Percentiles rank a stretch among this genome's conserved stretches.
Conservation (phyloP, 2,797 vertebrate species). For the Amblyopsis hoosieri region DNA sequence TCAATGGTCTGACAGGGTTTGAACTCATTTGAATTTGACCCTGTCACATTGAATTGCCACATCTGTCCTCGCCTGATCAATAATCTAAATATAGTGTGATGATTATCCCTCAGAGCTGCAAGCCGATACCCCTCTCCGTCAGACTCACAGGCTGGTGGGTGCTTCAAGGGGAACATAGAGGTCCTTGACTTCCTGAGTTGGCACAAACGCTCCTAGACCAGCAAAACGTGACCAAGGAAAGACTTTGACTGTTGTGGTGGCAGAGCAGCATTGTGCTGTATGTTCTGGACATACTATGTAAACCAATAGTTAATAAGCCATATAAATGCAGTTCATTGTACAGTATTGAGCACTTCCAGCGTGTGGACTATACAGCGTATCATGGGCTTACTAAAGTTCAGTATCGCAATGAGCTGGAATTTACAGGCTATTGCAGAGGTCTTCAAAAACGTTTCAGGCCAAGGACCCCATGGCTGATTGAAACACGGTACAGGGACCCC, state of each 20-base stretch:
- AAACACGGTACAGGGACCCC: no score
- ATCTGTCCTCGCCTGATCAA: constrained; percentile 67
- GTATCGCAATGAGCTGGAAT: not conserved
- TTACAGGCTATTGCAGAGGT: not conserved
- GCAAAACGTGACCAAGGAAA: no score
- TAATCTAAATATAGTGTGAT: constrained; percentile 77
- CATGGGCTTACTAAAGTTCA: not conserved
- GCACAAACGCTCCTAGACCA: not conserved
- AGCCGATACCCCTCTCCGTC: constrained; percentile 67
- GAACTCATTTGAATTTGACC: not conserved
- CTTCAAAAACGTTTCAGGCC: no score
- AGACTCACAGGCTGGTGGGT: constrained; percentile 48
- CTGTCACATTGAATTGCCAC: constrained; percentile 1
- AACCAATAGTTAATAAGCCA: no score
- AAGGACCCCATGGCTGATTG: no score
- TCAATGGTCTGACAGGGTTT: not conserved
- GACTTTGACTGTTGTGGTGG: no score
- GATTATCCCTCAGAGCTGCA: constrained; percentile 69
- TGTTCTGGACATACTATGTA: no score
- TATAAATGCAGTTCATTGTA: not conserved
- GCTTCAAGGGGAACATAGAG: constrained; percentile 64
- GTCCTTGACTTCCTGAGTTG: constrained; percentile 26
- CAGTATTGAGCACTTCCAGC: not conserved
- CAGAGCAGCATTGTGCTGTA: no score
- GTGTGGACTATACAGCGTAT: not conserved